Conservation (phyloP, 2,113 vertebrate genomes). For the Tychaedon coryphoeus region DNA sequence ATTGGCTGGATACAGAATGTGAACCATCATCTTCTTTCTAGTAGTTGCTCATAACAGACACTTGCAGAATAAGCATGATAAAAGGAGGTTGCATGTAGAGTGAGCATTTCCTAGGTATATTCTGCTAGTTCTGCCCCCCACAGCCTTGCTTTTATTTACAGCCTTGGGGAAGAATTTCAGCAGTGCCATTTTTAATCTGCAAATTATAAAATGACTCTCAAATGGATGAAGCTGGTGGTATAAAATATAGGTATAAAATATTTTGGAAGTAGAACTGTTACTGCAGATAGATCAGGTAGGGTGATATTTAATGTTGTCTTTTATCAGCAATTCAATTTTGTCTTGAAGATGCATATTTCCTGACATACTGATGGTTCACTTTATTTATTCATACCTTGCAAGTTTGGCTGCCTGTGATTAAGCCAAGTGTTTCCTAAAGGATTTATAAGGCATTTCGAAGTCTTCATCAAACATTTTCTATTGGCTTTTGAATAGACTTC, state of each 20-base stretch:
- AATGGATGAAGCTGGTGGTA: not conserved
- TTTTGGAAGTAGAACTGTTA: not conserved
- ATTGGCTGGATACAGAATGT: not conserved
- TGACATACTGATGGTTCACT: not conserved
- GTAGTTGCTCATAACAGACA: not conserved
- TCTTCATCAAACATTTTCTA: not conserved
- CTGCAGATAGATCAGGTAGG: not conserved
- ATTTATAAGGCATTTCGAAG: not conserved
- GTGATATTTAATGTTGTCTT: not conserved
- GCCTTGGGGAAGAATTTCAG: not conserved
- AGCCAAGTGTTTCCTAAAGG: not conserved
- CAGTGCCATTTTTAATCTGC: not conserved
- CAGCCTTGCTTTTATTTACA: not conserved
- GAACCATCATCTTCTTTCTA: not conserved
- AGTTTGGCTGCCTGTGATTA: slow-evolving; percentile 3
- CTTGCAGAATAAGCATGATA: not conserved
- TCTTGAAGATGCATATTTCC: not conserved
- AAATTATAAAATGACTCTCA: not conserved
- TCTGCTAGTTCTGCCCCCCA: not conserved
- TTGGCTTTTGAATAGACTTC: not conserved
- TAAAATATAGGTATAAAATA: not conserved
- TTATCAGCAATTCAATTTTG: not conserved
- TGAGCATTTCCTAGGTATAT: not conserved
- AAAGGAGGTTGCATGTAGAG: not conserved
- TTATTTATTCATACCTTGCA: slow-evolving; percentile 17